Evolutionary conservation across 2,797 vertebrate genomes (phyloP).

Genomic region (Sandelia bainsii): DNA sequence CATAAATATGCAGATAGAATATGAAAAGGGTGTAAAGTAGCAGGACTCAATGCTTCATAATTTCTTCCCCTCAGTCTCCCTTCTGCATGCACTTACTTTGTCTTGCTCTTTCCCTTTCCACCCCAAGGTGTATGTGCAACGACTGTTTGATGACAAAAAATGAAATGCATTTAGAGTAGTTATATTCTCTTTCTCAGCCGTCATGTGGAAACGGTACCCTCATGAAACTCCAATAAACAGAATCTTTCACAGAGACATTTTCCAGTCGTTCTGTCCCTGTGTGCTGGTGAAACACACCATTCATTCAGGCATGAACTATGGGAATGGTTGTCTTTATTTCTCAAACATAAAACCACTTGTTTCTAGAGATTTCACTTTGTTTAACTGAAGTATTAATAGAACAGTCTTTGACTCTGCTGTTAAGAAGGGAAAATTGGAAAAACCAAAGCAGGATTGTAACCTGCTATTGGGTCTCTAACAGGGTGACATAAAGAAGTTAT

Average conservation of each 20-base stretch:
- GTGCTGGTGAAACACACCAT: constrained; percentile 48
- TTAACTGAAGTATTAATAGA: constrained; percentile 21
- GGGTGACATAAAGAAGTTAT: neutral
- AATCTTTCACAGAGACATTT: constrained; percentile 49
- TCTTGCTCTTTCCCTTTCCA: constrained; percentile 21
- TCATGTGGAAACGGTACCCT: constrained; percentile 70
- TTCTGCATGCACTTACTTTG: constrained; percentile 42
- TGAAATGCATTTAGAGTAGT: constrained; percentile 83
- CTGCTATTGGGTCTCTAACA: neutral
- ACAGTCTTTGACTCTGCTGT: neutral
- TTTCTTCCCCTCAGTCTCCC: constrained; percentile 60
- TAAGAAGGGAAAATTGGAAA: neutral
- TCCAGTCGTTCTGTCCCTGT: constrained; percentile 25
- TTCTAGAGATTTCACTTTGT: constrained; percentile 24
- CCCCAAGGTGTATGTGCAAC: constrained; percentile 83
- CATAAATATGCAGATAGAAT: constrained; percentile 87
- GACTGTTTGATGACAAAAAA: constrained; percentile 83
- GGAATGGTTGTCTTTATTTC: constrained; percentile 54
- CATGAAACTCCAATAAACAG: constrained; percentile 78
- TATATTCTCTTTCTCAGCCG: constrained; percentile 83
- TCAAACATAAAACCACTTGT: constrained; percentile 23
- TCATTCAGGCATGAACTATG: constrained; percentile 63
- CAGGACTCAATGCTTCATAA: constrained; percentile 79
- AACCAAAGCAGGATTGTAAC: constrained; percentile 10
- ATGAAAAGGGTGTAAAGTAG: constrained; percentile 71